These are phyloP conservation scores for Anableps anableps DNA, from an alignment of 2,797 vertebrate species.

Conservation along the genomic window DNA sequence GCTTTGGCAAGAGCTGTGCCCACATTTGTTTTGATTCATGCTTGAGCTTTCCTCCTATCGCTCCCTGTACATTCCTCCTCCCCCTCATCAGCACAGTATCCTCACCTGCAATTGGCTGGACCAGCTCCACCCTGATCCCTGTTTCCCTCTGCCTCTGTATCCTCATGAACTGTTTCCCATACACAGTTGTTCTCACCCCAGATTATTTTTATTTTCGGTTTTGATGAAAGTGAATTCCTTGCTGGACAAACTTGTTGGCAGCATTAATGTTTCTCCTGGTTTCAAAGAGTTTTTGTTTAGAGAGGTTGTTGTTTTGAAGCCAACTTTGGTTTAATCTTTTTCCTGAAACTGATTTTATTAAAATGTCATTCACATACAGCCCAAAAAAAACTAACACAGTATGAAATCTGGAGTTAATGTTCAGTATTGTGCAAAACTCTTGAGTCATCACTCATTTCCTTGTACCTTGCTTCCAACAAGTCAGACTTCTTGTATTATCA, in stretches of 20 bases:
- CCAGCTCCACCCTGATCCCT: conserved; percentile 8
- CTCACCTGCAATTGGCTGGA: conserved; percentile 47
- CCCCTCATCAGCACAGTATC: conserved; percentile 45
- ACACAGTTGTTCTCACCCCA: conserved; percentile 39
- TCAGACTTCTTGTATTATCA: not conserved
- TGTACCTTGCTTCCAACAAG: not conserved
- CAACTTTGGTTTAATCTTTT: conserved; percentile 32
- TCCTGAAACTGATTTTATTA: conserved; percentile 17
- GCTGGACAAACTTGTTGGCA: conserved; percentile 45
- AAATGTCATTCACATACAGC: conserved; percentile 6
- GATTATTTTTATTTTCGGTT: conserved; percentile 33
- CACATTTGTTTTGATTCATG: conserved; percentile 71
- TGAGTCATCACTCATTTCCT: not conserved
- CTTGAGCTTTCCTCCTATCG: conserved; percentile 45
- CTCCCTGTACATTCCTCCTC: conserved; percentile 53
- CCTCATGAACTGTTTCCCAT: conserved; percentile 47
- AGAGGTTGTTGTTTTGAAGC: conserved; percentile 34
- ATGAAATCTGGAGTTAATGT: conserved; percentile 2
- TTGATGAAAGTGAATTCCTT: conserved; percentile 58
- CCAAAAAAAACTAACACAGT: not conserved
- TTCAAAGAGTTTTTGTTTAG: conserved; percentile 46
- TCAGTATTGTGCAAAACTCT: not conserved
- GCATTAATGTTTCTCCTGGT: conserved; percentile 27
- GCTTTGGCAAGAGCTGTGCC: conserved; percentile 53
- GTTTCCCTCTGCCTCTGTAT: not conserved